Conservation (phyloP, 2,797 vertebrate genomes). For the Poeciliopsis paucimaculata region DNA sequence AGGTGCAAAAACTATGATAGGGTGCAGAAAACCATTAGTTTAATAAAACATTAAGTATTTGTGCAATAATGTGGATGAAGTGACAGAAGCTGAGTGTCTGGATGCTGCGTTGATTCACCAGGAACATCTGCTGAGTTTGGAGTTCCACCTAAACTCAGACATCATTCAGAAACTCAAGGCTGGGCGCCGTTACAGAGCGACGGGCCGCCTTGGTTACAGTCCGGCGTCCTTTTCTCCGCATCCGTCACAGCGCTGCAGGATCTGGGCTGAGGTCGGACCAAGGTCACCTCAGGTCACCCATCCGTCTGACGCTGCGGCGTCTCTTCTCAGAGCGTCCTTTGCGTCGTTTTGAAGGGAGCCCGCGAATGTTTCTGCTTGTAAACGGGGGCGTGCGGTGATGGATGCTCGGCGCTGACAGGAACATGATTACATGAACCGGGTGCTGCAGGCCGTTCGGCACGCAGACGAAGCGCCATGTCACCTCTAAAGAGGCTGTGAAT, state of each 20-base stretch:
- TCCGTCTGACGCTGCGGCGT: background rate
- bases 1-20: background rate
- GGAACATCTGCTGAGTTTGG: constrained; percentile 33
- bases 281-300: background rate
- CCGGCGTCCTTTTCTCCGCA: constrained; percentile 11
- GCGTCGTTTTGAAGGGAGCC: constrained; percentile 53
- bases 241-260: background rate
- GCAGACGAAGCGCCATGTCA: constrained; percentile 71
- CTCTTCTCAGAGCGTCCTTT: background rate
- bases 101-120: background rate
- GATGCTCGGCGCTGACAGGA: constrained; percentile 72
- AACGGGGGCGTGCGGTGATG: constrained; percentile 56
- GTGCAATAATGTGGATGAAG: background rate
- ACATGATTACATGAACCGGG: constrained; percentile 74
- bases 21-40: background rate
- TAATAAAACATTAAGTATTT: background rate
- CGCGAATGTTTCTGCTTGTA: constrained; percentile 46
- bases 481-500: constrained; percentile 75
- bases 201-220: background rate
- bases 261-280: constrained; percentile 1
- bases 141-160: constrained; percentile 8
- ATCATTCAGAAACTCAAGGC: constrained; percentile 13
- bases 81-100: background rate
- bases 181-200: background rate
- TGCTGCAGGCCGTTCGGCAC: constrained; percentile 68